Evolutionary conservation across 2,797 vertebrate genomes (phyloP).

Genomic region (Gadopsis marmoratus): DNA sequence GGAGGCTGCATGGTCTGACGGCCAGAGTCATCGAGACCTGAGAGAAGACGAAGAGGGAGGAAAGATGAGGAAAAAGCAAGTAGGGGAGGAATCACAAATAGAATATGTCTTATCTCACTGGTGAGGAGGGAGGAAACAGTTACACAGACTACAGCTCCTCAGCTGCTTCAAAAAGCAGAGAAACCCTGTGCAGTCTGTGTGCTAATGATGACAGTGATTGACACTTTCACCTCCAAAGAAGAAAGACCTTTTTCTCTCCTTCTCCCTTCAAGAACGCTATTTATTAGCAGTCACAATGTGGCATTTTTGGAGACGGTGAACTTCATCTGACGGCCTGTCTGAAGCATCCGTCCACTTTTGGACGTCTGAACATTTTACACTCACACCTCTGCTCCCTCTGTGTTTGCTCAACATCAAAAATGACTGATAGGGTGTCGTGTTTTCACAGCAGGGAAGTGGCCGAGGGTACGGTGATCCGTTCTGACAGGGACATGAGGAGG

Average conservation of each 20-base stretch:
- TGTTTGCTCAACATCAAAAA: constrained; percentile 46
- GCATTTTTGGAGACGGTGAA: constrained; percentile 37
- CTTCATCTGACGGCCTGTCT: constrained; percentile 13
- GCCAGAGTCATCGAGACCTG: constrained; percentile 87
- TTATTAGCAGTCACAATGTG: constrained; percentile 32
- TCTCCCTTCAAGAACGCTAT: constrained; percentile 6
- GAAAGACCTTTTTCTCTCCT: constrained; percentile 17
- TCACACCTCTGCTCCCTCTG: constrained; percentile 36
- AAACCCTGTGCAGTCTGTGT: constrained; percentile 24
- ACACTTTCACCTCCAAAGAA: constrained; percentile 49
- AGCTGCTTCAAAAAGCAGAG: constrained; percentile 37
- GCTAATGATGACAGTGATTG: constrained; percentile 66
- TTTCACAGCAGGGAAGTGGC: constrained; percentile 33
- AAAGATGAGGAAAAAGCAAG: constrained; percentile 14
- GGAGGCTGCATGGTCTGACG: constrained; percentile 91
- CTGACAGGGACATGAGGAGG: constrained; percentile 61
- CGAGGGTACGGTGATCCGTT: constrained; percentile 28
- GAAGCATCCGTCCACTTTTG: constrained; percentile 4
- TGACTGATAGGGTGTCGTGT: constrained; percentile 50
- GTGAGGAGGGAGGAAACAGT: constrained; percentile 37
- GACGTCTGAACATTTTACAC: constrained; percentile 21
- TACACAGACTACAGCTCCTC: constrained; percentile 35
- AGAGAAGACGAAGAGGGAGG: constrained; percentile 2
- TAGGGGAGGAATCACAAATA: constrained; percentile 52
- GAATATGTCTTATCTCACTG: constrained; percentile 40